phyloP scores from a whole-genome alignment of 2,888 invertebrate species.

The Sinodicranocentrus sp. region DNA sequence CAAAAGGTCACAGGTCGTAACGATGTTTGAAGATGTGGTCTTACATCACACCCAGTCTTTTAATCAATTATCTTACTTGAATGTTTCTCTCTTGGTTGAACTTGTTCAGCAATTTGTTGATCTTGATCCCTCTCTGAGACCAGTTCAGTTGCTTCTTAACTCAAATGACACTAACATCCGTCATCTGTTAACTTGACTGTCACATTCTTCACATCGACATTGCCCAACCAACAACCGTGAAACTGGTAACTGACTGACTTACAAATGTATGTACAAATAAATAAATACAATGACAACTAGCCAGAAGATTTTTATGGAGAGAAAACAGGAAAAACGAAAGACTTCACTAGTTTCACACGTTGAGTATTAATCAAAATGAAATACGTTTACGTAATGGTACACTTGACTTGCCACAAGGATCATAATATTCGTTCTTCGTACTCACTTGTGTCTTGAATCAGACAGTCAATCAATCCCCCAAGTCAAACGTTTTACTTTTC shows the following conservation, averaged over 20 bases:
- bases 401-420: no score
- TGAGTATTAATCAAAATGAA: no score
- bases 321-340: neutral
- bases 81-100: neutral
- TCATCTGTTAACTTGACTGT: neutral
- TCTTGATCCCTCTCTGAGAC: neutral
- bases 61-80: neutral
- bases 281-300: no score
- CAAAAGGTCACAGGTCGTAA: neutral
- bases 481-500: no score
- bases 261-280: no score
- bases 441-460: no score
- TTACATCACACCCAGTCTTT: neutral
- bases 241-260: conserved; percentile 3
- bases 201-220: no score
- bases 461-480: no score
- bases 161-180: conserved; percentile 1
- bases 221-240: no score
- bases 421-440: no score
- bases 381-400: no score
- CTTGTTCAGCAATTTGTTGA: conserved; percentile 3
- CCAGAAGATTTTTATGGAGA: neutral
- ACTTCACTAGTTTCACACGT: neutral
- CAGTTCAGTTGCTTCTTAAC: neutral
- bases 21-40: neutral